Evolutionary conservation across 2,888 invertebrate species (phyloP).

Genomic region (Rotaria magnacalcarata): DNA sequence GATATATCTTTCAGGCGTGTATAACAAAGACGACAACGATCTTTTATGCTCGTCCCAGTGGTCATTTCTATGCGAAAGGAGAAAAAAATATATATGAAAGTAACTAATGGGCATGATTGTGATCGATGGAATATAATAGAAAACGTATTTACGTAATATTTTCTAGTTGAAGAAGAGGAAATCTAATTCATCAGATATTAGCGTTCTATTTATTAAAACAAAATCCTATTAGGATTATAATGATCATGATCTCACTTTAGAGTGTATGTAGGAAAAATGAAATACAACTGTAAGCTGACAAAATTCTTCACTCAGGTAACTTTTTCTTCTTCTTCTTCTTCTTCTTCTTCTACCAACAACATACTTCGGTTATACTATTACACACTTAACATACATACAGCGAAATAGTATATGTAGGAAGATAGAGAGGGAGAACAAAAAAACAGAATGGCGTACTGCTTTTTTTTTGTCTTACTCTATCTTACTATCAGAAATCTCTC

Average conservation of each 20-base stretch:
- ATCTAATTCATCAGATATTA: background rate
- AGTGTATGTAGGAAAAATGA: background rate
- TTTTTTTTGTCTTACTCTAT: slow-evolving; percentile 26
- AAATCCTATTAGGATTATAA: background rate
- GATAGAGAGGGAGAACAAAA: background rate
- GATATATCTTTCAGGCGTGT: slow-evolving; percentile 9
- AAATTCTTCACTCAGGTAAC: background rate
- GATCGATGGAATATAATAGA: background rate
- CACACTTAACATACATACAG: background rate
- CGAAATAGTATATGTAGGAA: background rate
- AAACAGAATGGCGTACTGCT: background rate
- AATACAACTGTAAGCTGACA: background rate
- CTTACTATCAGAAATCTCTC: slow-evolving; percentile 18
- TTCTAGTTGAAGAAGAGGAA: background rate
- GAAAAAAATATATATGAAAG: background rate
- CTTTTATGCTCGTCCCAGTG: background rate
- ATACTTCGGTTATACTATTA: background rate
- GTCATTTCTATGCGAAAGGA: background rate
- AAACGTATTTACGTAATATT: background rate
- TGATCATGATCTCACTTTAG: background rate
- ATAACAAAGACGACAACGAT: slow-evolving; percentile 27
- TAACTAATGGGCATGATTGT: background rate
- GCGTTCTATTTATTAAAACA: background rate
- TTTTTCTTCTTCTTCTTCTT: background rate
- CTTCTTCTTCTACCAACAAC: background rate